Evolutionary conservation across 2,797 vertebrate species (phyloP).

Genomic region (Cossypha polioptera): DNA sequence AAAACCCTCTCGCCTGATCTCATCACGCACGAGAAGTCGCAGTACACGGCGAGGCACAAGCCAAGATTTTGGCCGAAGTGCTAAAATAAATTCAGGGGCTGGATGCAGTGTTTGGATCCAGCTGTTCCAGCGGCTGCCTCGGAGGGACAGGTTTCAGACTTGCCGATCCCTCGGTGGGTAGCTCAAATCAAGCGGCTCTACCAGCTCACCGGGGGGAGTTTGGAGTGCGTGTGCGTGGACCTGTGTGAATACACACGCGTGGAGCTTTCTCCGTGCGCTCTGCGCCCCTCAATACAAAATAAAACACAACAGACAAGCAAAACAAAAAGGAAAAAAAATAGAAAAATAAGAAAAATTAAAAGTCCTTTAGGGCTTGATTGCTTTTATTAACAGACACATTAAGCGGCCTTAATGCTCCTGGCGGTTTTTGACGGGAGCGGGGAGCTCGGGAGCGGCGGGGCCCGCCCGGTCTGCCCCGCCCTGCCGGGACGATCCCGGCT

Average conservation of each 20-base stretch:
- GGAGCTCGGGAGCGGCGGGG: background rate
- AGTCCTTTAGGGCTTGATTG: too few species aligned
- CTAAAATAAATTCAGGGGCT: background rate
- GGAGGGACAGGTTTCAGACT: background rate
- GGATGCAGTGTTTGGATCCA: background rate
- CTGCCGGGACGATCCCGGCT: background rate
- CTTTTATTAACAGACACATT: background rate
- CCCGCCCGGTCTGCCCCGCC: accelerated
- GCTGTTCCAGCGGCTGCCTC: background rate
- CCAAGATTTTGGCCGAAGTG: background rate
- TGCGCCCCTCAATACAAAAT: background rate
- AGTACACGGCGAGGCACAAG: accelerated
- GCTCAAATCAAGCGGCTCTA: background rate
- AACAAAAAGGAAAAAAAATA: background rate
- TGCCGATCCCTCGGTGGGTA: accelerated
- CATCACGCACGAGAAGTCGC: background rate
- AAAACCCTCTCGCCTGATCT: background rate
- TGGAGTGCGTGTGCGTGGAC: background rate
- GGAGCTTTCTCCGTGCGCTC: background rate
- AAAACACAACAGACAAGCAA: background rate
- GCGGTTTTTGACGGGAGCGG: accelerated
- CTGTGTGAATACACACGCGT: accelerated
- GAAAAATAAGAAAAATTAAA: accelerated
- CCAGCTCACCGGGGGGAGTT: accelerated
- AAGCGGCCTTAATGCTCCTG: too few species aligned